A percentile compares a stretch with the other conserved stretches of the same genome.
phyloP scores from a whole-genome alignment of 2,113 vertebrate genomes.

The Erythrocercus mccallii region DNA sequence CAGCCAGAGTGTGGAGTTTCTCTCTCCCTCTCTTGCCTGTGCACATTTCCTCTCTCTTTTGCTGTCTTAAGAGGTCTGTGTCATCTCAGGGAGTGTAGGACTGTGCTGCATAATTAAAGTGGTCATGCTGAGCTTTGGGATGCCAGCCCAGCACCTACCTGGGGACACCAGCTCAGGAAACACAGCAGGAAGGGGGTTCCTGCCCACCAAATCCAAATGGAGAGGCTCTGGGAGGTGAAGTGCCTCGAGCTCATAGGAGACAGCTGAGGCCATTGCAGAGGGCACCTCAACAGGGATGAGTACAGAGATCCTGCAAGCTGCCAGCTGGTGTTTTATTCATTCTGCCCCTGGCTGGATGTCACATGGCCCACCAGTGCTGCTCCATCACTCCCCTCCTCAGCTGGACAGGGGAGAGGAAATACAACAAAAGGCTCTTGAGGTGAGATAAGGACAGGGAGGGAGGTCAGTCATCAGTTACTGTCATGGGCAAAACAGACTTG shows the following conservation, averaged over 20 bases:
- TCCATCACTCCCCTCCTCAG: rapidly evolving
- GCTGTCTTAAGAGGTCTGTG: background rate
- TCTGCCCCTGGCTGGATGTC: background rate
- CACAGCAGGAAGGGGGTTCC: background rate
- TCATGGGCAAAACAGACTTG: rapidly evolving
- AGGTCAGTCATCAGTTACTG: background rate
- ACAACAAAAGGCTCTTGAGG: rapidly evolving
- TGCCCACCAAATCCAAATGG: background rate
- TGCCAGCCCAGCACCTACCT: background rate
- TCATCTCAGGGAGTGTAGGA: background rate
- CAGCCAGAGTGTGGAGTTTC: background rate
- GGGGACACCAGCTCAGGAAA: background rate
- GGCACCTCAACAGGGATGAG: background rate
- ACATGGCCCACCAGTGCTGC: background rate
- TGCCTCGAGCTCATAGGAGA: background rate
- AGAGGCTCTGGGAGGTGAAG: background rate
- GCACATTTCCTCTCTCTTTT: rapidly evolving
- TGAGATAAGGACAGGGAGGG: background rate
- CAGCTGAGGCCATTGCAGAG: background rate
- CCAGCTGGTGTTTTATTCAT: background rate
- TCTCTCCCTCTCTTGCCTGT: background rate
- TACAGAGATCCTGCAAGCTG: background rate
- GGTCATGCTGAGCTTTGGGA: background rate
- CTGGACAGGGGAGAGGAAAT: background rate
- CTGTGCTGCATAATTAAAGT: background rate